phyloP scores from a whole-genome alignment of 2,113 vertebrate species.

The Eonycteris spelaea region DNA sequence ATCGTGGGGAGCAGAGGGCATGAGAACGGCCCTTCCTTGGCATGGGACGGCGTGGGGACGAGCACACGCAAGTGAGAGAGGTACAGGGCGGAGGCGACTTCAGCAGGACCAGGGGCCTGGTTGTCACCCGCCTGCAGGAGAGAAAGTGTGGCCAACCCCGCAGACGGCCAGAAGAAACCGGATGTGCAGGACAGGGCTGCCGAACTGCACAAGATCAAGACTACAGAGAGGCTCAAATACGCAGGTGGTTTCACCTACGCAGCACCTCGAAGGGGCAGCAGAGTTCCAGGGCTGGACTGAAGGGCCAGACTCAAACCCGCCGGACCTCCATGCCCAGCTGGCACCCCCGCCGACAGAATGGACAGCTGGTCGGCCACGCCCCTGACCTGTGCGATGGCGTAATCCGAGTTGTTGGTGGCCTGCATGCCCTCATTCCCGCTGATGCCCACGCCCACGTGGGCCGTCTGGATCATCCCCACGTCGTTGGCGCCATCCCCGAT shows the following conservation, averaged over 20 bases:
- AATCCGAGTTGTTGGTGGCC: conserved; percentile 97
- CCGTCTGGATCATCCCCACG: conserved; percentile 99
- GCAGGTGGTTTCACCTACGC: not conserved
- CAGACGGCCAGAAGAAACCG: not conserved
- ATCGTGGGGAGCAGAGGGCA: accelerated
- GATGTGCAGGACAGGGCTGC: not conserved
- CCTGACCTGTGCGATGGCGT: conserved; percentile 97
- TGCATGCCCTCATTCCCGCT: conserved; percentile 99
- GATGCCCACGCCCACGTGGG: conserved; percentile 97
- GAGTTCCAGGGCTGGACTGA: not conserved
- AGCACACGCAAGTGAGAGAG: not conserved
- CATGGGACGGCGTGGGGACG: not conserved
- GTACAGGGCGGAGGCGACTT: not conserved
- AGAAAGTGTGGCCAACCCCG: not conserved
- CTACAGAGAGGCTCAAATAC: not conserved
- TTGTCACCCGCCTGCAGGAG: not conserved
- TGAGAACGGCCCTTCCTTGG: not conserved
- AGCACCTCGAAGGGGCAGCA: not conserved
- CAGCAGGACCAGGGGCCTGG: not conserved
- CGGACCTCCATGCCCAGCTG: accelerated
- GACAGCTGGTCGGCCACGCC: not conserved
- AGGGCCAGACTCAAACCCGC: not conserved
- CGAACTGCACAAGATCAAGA: not conserved
- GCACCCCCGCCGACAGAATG: not conserved
- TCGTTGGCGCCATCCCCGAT: conserved; percentile 98